Percentiles rank a stretch among this genome's conserved stretches.
These are phyloP conservation scores for Adela reaumurella DNA, from an alignment of 2,888 invertebrate species.

Conservation along the genomic window DNA sequence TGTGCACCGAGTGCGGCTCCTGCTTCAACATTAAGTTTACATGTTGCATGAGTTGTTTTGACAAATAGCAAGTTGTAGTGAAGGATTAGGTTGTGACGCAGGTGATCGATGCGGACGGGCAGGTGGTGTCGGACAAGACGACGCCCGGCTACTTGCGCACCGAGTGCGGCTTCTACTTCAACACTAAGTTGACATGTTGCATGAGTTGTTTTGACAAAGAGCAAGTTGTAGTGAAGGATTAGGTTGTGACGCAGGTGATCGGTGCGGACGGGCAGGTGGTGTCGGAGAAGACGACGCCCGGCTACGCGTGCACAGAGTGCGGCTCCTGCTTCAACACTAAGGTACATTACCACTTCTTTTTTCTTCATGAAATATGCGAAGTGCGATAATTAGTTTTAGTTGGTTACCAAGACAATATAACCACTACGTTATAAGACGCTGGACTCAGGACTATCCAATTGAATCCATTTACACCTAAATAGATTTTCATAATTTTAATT, in stretches of 20 bases:
- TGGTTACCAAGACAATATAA: no score
- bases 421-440: no score
- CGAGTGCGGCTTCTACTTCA: constrained; percentile 50
- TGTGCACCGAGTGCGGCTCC: constrained; percentile 48
- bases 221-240: no score
- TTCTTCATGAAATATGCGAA: no score
- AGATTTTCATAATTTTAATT: no score
- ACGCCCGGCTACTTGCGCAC: constrained; percentile 42
- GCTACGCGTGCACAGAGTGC: constrained; percentile 46
- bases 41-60: constrained; percentile 7
- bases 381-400: neutral
- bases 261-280: constrained; percentile 44
- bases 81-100: no score
- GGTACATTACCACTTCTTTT: constrained; percentile 19
- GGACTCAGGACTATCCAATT: neutral
- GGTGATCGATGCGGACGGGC: constrained; percentile 47
- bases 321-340: constrained; percentile 52
- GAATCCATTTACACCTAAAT: no score
- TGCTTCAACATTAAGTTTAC: constrained; percentile 51
- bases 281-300: constrained; percentile 36
- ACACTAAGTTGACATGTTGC: constrained; percentile 30
- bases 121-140: constrained; percentile 36
- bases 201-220: neutral
- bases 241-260: constrained; percentile 28
- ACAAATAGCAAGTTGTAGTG: no score